A percentile compares a stretch with the other conserved stretches of the same genome.
phyloP scores from a whole-genome alignment of 2,797 vertebrate species.

The Lutjanus argentimaculatus region DNA sequence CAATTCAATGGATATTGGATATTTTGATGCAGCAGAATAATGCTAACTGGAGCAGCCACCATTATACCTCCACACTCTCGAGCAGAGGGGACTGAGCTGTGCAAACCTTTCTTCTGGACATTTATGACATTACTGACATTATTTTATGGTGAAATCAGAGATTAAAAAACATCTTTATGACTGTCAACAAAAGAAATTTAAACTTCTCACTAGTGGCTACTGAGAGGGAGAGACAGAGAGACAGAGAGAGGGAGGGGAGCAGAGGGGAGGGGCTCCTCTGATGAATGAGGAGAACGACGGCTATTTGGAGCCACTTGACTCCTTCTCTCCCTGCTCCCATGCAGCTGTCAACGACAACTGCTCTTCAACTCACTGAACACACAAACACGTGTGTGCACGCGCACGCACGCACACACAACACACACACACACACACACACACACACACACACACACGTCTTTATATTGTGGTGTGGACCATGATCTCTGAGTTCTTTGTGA shows the following conservation, averaged over 20 bases:
- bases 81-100: neutral
- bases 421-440: conserved; percentile 81
- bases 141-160: conserved; percentile 13
- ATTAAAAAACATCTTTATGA: conserved; percentile 9
- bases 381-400: conserved; percentile 68
- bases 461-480: neutral
- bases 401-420: conserved; percentile 73
- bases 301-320: conserved; percentile 91
- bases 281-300: conserved; percentile 84
- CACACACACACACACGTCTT: conserved; percentile 76
- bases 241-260: conserved; percentile 23
- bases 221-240: conserved; percentile 25
- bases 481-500: neutral
- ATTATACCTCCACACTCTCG: neutral
- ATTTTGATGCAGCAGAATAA: neutral
- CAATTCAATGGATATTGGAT: neutral
- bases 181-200: conserved; percentile 50
- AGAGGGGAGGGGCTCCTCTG: conserved; percentile 49
- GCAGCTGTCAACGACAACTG: conserved; percentile 98
- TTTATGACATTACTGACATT: neutral
- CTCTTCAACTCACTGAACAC: conserved; percentile 84
- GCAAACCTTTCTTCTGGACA: neutral
- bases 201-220: conserved; percentile 49
- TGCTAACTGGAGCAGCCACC: neutral
- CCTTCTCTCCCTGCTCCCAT: conserved; percentile 82